Evolutionary conservation across 2,888 invertebrate species (phyloP).

Genomic region (Nipponacmea schrenckii): DNA sequence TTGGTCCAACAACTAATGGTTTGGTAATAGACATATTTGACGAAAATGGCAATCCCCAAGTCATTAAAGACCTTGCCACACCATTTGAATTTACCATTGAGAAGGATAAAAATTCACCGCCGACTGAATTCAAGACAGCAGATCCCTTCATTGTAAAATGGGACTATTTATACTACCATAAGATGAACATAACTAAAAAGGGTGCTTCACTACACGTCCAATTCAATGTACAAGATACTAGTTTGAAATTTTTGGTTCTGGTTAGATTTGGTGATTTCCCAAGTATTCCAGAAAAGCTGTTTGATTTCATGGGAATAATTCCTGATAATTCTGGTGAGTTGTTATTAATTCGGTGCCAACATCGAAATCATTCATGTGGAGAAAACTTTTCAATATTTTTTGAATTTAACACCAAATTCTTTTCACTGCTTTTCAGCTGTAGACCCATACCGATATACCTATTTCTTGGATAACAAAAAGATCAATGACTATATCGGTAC

Average conservation of each 20-base stretch:
- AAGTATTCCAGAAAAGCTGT: conserved; percentile 19
- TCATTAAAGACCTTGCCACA: conserved; percentile 18
- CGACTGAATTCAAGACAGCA: conserved; percentile 16
- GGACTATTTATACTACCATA: conserved; percentile 29
- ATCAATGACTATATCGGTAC: conserved; percentile 51
- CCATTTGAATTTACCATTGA: conserved; percentile 49
- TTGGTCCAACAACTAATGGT: conserved; percentile 21
- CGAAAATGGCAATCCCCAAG: conserved; percentile 19
- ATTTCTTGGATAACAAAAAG: conserved; percentile 47
- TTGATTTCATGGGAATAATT: background rate
- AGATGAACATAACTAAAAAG: conserved; percentile 17
- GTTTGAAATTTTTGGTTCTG: conserved; percentile 40
- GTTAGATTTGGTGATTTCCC: conserved; percentile 34
- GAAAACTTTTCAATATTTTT: too few species aligned
- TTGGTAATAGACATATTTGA: conserved; percentile 32
- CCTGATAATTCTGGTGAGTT: background rate
- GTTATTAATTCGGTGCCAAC: too few species aligned
- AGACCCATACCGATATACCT: conserved; percentile 40
- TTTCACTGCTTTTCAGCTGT: conserved; percentile 16
- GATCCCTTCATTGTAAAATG: conserved; percentile 29
- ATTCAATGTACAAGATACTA: conserved; percentile 27
- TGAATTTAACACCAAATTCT: too few species aligned
- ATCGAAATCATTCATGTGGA: too few species aligned
- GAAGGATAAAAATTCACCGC: conserved; percentile 27
- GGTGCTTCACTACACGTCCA: conserved; percentile 29